Evolutionary conservation across 2,888 invertebrate genomes (phyloP).

Genomic region (Lithophane socia): DNA sequence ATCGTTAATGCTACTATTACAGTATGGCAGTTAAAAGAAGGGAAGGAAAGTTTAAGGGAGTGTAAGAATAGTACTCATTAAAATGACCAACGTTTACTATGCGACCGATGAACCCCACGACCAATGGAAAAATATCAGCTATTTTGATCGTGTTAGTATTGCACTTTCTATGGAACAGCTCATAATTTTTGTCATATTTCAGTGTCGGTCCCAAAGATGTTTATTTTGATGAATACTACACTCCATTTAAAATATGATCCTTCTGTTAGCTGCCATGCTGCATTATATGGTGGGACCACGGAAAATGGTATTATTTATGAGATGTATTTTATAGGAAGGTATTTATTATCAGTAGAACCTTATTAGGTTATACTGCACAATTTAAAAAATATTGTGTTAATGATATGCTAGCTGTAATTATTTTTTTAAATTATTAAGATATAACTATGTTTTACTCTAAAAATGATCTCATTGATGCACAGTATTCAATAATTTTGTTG

Average conservation of each 20-base stretch:
- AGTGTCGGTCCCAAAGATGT: not conserved
- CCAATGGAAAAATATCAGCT: not conserved
- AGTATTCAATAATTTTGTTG: slow-evolving; percentile 79
- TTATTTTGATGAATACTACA: not conserved
- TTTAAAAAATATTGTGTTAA: slow-evolving; percentile 25
- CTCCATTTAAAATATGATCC: not conserved
- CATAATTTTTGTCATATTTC: not conserved
- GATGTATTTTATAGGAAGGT: slow-evolving; percentile 11
- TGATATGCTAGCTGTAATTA: slow-evolving; percentile 24
- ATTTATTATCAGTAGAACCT: slow-evolving; percentile 32
- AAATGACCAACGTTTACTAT: not conserved
- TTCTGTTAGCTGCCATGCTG: slow-evolving; percentile 18
- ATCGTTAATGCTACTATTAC: not conserved
- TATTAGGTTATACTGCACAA: slow-evolving; percentile 32
- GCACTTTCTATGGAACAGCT: not conserved
- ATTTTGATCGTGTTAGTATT: not conserved
- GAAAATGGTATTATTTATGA: slow-evolving; percentile 23
- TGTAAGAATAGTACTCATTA: not conserved
- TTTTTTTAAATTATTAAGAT: not conserved
- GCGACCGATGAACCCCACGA: not conserved
- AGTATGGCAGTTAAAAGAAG: not conserved
- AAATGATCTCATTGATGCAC: slow-evolving; percentile 85
- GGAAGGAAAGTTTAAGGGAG: not conserved
- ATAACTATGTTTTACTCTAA: slow-evolving; percentile 57
- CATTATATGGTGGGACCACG: slow-evolving; percentile 41